Evolutionary conservation across 2,888 invertebrate genomes (phyloP), one percentile per base, ranked within the genome.

Genomic region (Punctoribates punctum): DNA sequence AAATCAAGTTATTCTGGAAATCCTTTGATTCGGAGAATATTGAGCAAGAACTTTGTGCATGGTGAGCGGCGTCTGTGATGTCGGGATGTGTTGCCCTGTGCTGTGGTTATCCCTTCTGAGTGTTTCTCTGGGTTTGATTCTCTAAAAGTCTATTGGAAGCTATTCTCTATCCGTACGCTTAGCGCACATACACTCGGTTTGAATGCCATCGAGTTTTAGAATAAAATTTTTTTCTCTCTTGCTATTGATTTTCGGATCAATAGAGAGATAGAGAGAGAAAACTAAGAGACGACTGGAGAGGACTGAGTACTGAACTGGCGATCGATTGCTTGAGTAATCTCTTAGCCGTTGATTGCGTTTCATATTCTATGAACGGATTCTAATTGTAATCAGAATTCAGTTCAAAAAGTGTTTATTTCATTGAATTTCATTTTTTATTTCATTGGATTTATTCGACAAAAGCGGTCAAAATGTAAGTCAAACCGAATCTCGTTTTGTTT

Each of bases 301-400:
- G 17, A 29, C 27, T 62, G 62, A 62, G 34, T 62, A 17, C 29
- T 62, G 29, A 62, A 34, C 62, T 13, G 27, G 62, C 62, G 62
- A 62, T 62, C 62, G 62, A 62, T 62, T 62, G 62, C 62, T 62
- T 62, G 17, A 62, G 27, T 34, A 62, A 62, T 62, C 62, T 62
- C 62, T 62, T 34, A 62, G 62, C n/a, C 62, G 62, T 62, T 62
- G 62, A 34, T 34, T 62, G 29, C 34, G 29, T 62, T 62, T 17
- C 6, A 54, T 54, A 54, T 62, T 13, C 9, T 29, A 17, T n/a
- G 27, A 62, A 34, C 13, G 29, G 25, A 25, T 62, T 60, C 34
- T 34, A 17, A 62, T 29, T 34, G 62, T 34, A 17, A 62, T 62
- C 23, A 62, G 17, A 62, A 62, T 62, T 62, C 27, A n/a, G 27